Conservation (phyloP, 2,888 invertebrate species). For the Pilophorus perplexus region DNA sequence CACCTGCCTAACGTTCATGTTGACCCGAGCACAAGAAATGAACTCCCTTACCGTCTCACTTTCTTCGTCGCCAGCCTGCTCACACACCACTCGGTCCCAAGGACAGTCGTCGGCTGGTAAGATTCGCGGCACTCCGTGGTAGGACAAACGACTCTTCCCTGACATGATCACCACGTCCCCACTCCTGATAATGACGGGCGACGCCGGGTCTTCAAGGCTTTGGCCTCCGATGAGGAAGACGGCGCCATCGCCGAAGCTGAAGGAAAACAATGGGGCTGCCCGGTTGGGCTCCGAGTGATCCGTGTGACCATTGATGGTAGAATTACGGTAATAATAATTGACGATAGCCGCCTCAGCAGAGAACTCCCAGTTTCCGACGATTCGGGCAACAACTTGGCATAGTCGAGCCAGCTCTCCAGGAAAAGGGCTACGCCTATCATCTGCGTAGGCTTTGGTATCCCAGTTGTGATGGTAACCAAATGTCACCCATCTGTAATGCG, state of each 20-base stretch:
- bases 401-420: conserved; percentile 70
- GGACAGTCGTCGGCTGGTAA: conserved; percentile 54
- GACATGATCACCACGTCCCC: conserved; percentile 94
- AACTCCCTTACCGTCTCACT: conserved; percentile 54
- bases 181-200: conserved; percentile 71
- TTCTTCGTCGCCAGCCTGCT: conserved; percentile 47
- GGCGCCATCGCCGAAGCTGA: conserved; percentile 91
- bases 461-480: conserved; percentile 98
- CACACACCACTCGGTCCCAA: background rate
- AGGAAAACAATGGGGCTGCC: conserved; percentile 84
- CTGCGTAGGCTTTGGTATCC: conserved; percentile 86
- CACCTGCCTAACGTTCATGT: conserved; percentile 92
- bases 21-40: conserved; percentile 74
- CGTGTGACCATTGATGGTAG: conserved; percentile 88
- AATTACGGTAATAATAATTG: conserved; percentile 92
- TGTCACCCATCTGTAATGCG: conserved; percentile 76
- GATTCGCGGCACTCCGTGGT: conserved; percentile 92
- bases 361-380: conserved; percentile 62
- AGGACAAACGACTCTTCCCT: conserved; percentile 65
- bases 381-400: conserved; percentile 62
- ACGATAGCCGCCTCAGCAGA: conserved; percentile 90
- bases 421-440: conserved; percentile 64
- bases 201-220: conserved; percentile 58
- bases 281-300: conserved; percentile 89
- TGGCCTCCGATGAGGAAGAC: conserved; percentile 94